phyloP scores from a whole-genome alignment of 2,797 vertebrate genomes.

The Rhinella marina region DNA sequence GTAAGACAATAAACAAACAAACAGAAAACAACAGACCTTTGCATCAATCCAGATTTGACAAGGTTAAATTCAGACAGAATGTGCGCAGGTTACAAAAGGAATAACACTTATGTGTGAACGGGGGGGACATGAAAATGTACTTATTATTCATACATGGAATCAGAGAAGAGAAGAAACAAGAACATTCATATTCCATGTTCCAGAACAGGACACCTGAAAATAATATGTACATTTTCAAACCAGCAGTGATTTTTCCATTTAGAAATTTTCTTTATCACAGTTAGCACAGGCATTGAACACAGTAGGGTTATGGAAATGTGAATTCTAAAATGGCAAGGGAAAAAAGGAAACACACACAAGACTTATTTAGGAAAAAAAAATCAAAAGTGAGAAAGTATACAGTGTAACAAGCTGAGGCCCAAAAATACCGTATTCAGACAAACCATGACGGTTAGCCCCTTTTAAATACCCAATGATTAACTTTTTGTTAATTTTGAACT shows the following conservation, averaged over 20 bases:
- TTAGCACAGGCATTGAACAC: conserved; percentile 44
- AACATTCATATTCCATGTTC: conserved; percentile 41
- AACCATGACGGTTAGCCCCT: neutral
- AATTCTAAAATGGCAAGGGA: conserved; percentile 10
- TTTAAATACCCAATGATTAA: neutral
- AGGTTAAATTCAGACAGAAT: conserved; percentile 23
- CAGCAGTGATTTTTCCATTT: conserved; percentile 3
- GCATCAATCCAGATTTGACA: neutral
- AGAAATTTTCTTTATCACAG: conserved; percentile 20
- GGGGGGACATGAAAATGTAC: conserved; percentile 48
- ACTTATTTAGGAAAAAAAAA: neutral
- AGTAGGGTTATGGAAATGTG: conserved; percentile 47
- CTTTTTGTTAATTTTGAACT: too few species aligned
- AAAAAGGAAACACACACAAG: neutral
- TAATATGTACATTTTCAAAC: conserved; percentile 53
- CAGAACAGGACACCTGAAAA: neutral
- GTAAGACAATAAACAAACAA: conserved; percentile 73
- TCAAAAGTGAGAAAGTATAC: neutral
- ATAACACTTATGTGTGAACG: neutral
- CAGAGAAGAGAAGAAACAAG: conserved; percentile 5
- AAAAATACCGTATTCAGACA: neutral
- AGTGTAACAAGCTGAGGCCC: neutral
- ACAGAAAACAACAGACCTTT: conserved; percentile 61
- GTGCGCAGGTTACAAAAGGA: conserved; percentile 16
- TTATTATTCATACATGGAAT: conserved; percentile 40